Base-by-base conservation (phyloP, 2,113 vertebrate species). In the Chloropsis cyanopogon region DNA sequence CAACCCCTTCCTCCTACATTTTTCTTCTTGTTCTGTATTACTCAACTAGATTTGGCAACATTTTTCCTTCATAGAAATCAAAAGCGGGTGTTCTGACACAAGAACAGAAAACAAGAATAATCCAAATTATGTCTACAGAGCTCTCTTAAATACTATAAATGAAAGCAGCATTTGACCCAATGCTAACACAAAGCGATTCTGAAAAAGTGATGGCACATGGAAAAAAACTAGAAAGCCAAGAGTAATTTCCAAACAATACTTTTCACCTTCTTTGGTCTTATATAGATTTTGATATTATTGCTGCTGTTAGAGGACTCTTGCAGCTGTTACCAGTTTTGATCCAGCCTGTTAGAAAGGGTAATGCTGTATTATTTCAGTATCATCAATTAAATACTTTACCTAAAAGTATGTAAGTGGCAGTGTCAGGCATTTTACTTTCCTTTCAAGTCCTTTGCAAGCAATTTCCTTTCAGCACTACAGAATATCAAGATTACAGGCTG, bases 381-480 rank as follows among this genome's bases (percentile, higher is more conserved):
- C 57, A 72, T 54, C 59, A 89, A 24, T 85, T 88, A 88, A 94
- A 82, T 31, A 70, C 63, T 77, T 94, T 24, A 60, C 53, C 53
- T 85, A 81, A 73, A 87, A 11, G 13, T 68, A 82, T 28, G 33
- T 73, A 82, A 91, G 70, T 85, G 63, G 46, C 17, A 57, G 33
- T 39, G 78, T 59, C 6, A 90, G 50, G 54, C 26, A 70, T 81
- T 86, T 73, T 26, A 60, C 65, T 78, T 54, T 88, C 28, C 39
- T 82, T 90, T 82, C 71, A 88, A 79, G 29, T 61, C 47, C 66
- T 91, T 42, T 41, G n/a, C 79, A 83, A 93, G 71, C n/a, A 91
- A 56, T 90, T 95, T 92, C 59, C 89, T 94, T 96, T 52, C 75
- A 94, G 66, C 42, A 37, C 24, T 47, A 26, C 16, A 77, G 68